Evolutionary conservation across 2,113 vertebrate species (phyloP), one percentile per base, ranked within the genome.

Genomic region (Perca fluviatilis): DNA sequence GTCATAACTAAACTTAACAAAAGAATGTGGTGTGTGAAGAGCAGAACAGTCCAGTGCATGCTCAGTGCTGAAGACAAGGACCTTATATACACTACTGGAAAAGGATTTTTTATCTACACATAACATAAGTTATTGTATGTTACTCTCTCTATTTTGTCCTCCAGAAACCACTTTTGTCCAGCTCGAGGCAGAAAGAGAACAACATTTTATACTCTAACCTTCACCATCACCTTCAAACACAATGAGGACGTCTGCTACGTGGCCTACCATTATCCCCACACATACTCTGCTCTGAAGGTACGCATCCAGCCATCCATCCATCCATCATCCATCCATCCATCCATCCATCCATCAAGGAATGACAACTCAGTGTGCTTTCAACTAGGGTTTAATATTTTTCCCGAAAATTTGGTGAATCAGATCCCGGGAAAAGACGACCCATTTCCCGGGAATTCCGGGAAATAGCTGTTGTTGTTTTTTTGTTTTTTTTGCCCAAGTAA

Each of bases 251-350:
- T 97, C 77, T 99, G 98, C 91, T 99, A 98, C 89, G 76, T 99
- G 93, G 97, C 98, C 47, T 98, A 99, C 86, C 97, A 99, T 86
- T 99, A 97, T 53, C 98, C 98, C 11, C 98, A 98, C 85, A 97
- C 97, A 54, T 98, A 97, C 85, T 95, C 97, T 7, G 82, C 95
- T 3, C 94, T 98, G 82, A 96, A 96, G 97, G 98, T 99, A 75
- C 21, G 14, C 10, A 33, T 69, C 66, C 62, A 15, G 53, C 33
- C 49, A 50, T 33, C 36, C 70, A 23, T 50, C 25, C 14, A 49
- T 3, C 33, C 7, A 14, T 61, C 19, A 64, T 66, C 63, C n/a
- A 49, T 70, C 50, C 25, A 58, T 62, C 12, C 30, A 30, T 30
- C 3, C 30, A 30, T 30, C 30, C 30, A 30, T 30, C 30, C 30